Conservation (phyloP, 2,797 vertebrate species). For the Capromys pilorides region DNA sequence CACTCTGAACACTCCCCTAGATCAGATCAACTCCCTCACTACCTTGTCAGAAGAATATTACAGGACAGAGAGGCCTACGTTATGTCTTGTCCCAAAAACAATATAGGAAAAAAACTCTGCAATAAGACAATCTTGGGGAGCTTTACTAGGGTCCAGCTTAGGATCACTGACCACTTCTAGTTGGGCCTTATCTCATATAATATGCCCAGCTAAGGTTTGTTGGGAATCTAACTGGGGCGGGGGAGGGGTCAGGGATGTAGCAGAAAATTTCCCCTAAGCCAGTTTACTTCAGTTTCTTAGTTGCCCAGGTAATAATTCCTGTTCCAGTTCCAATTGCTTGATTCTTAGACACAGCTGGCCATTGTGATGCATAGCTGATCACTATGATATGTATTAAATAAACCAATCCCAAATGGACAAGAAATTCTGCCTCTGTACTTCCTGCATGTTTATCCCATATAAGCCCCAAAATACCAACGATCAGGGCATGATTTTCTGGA, state of each 20-base stretch:
- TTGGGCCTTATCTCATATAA: not conserved
- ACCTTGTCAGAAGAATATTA: not conserved
- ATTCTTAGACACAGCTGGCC: not conserved
- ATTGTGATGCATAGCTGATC: not conserved
- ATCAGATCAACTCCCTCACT: not conserved
- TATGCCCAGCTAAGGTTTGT: not conserved
- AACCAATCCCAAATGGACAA: not conserved
- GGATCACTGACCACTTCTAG: not conserved
- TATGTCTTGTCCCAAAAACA: not conserved
- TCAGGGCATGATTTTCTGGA: not conserved
- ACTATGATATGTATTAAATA: not conserved
- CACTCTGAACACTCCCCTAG: not conserved
- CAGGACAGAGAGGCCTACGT: not conserved
- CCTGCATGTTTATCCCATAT: not conserved
- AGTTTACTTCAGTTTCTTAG: not conserved
- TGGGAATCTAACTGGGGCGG: too few species aligned
- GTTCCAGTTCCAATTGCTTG: not conserved
- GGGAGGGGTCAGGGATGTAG: not conserved
- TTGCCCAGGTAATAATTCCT: not conserved
- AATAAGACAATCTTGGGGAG: not conserved
- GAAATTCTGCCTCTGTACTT: not conserved
- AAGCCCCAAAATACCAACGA: not conserved
- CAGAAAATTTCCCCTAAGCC: not conserved
- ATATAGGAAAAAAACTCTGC: not conserved
- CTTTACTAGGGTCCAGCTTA: not conserved